These are phyloP conservation scores for Callithrix jacchus DNA, from an alignment of 2,113 vertebrate genomes.

Conservation along the genomic window DNA sequence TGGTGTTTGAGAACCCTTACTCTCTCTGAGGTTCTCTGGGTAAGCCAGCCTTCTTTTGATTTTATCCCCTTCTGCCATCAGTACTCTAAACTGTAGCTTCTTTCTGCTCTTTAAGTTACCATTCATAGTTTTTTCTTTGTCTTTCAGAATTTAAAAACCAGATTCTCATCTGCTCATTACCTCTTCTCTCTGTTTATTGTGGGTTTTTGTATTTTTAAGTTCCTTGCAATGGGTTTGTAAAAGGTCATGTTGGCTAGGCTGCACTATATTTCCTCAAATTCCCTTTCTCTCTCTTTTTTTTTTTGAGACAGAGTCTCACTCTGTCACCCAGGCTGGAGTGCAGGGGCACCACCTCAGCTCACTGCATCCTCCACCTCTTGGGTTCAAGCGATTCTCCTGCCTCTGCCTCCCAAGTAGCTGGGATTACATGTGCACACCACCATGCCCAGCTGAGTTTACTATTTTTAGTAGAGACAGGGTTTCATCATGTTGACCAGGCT, in stretches of 20 bases:
- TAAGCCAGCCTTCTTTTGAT: neutral
- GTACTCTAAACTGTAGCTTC: neutral
- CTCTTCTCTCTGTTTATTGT: neutral
- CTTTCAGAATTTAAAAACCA: slow-evolving; percentile 36
- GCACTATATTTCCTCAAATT: slow-evolving; percentile 21
- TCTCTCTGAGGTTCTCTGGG: neutral
- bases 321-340: no score
- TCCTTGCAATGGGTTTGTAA: neutral
- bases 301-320: no score
- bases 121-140: neutral
- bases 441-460: no score
- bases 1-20: neutral
- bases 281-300: neutral
- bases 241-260: neutral
- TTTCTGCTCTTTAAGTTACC: neutral
- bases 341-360: no score
- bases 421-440: no score
- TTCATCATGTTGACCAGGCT: no score
- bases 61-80: neutral
- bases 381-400: no score
- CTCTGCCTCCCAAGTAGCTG: no score
- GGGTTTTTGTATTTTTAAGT: slow-evolving; percentile 24
- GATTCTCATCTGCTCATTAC: neutral
- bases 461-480: no score
- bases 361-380: no score